phyloP scores from a whole-genome alignment of 2,797 vertebrate species.

The Takifugu ocellatus region DNA sequence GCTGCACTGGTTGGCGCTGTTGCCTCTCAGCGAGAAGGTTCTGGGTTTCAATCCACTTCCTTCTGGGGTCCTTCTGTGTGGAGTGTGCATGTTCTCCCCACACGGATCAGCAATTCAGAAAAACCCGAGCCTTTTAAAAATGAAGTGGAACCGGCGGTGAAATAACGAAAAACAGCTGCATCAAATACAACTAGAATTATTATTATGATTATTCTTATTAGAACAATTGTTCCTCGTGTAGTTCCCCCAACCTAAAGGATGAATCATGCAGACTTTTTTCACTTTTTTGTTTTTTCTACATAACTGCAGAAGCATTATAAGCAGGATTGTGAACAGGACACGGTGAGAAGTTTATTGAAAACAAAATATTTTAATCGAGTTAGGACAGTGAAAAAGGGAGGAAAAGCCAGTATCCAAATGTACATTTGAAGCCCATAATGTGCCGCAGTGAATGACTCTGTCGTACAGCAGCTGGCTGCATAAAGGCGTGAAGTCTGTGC shows the following conservation, averaged over 20 bases:
- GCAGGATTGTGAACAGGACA: not conserved
- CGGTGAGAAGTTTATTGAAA: not conserved
- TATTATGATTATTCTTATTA: too few species aligned
- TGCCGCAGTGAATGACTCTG: not conserved
- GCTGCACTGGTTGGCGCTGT: too few species aligned
- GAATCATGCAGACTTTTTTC: not conserved
- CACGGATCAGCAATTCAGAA: too few species aligned
- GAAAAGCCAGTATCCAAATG: not conserved
- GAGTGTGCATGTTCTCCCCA: too few species aligned
- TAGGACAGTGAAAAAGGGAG: not conserved
- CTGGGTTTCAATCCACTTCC: too few species aligned
- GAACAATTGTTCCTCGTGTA: too few species aligned
- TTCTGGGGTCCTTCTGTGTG: too few species aligned
- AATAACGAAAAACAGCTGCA: too few species aligned
- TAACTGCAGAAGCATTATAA: not conserved
- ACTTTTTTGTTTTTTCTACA: not conserved
- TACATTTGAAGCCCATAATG: not conserved
- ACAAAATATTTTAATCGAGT: not conserved
- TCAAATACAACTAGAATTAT: too few species aligned
- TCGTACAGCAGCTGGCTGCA: not conserved
- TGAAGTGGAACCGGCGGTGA: too few species aligned
- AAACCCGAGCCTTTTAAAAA: too few species aligned
- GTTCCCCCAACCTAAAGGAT: not conserved
- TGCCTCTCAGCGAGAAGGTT: too few species aligned
- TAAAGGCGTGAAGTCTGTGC: conserved; percentile 4